These are phyloP conservation scores for Corapipo altera DNA, from an alignment of 2,113 vertebrate genomes.

Conservation along the genomic window DNA sequence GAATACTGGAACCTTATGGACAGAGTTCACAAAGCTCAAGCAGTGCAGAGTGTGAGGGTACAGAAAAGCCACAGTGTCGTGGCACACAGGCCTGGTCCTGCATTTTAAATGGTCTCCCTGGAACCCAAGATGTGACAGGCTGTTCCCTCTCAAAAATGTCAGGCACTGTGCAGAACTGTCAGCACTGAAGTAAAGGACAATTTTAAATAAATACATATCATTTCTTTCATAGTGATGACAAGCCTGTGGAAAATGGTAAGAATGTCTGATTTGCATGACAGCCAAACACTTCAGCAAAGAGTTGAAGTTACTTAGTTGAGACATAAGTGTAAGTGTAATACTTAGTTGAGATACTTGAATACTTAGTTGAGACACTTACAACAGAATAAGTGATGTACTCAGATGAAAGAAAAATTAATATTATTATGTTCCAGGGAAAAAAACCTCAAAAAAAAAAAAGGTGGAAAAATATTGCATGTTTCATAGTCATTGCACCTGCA, in stretches of 20 bases:
- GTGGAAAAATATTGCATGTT: background rate
- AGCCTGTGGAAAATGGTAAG: constrained; percentile 17
- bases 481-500: background rate
- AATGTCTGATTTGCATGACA: constrained; percentile 23
- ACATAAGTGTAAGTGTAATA: no score
- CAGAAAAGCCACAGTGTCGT: background rate
- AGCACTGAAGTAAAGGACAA: constrained; percentile 41
- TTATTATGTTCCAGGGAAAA: background rate
- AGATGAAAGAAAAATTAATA: constrained; percentile 18
- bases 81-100: background rate
- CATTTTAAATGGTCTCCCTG: constrained; percentile 10
- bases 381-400: constrained; percentile 10
- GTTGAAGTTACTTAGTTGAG: background rate
- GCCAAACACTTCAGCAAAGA: constrained; percentile 7
- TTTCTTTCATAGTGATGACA: constrained; percentile 48
- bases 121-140: background rate
- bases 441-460: background rate
- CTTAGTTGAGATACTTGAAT: background rate
- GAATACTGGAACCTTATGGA: background rate
- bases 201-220: constrained; percentile 41
- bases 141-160: constrained; percentile 35
- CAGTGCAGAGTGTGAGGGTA: background rate
- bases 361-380: background rate
- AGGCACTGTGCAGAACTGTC: constrained; percentile 31
- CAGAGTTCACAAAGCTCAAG: background rate